A percentile compares a stretch with the other conserved stretches of the same genome.
These are phyloP conservation scores for Syngnathus typhle DNA, from an alignment of 2,113 vertebrate species.

Conservation along the genomic window DNA sequence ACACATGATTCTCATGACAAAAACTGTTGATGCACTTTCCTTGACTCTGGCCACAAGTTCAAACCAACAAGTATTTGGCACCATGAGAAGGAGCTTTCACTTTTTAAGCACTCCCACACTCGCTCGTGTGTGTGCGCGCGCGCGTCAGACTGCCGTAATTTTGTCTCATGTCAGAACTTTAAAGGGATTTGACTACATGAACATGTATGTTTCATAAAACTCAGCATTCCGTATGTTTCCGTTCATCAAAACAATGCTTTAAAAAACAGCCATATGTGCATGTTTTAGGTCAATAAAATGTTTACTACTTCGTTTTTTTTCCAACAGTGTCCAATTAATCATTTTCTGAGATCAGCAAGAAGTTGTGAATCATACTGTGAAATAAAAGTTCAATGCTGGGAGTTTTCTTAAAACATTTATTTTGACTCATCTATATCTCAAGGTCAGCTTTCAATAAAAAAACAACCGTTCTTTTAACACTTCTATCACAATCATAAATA, in stretches of 20 bases:
- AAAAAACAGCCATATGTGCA: constrained; percentile 64
- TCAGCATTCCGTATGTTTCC: constrained; percentile 58
- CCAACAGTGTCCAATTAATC: constrained; percentile 40
- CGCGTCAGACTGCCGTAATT: constrained; percentile 9
- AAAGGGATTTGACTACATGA: constrained; percentile 52
- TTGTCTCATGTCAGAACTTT: constrained; percentile 30
- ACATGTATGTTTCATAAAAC: constrained; percentile 46
- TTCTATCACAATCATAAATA: not conserved
- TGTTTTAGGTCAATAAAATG: constrained; percentile 72
- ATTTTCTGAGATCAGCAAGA: constrained; percentile 4
- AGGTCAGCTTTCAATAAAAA: not conserved
- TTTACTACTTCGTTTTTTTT: constrained; percentile 59
- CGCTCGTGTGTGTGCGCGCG: not conserved
- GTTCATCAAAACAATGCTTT: constrained; percentile 39
- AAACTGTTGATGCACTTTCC: constrained; percentile 60
- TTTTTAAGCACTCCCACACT: constrained; percentile 49
- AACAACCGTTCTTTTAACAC: not conserved
- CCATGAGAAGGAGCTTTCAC: constrained; percentile 29
- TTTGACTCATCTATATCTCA: not conserved
- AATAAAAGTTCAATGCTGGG: constrained; percentile 2
- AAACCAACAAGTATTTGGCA: constrained; percentile 36
- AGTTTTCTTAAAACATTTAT: not conserved
- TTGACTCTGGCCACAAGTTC: constrained; percentile 16
- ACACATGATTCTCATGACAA: constrained; percentile 17
- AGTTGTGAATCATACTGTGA: constrained; percentile 2